phyloP scores from a whole-genome alignment of 2,797 vertebrate species.

The Myotis vivesi region DNA sequence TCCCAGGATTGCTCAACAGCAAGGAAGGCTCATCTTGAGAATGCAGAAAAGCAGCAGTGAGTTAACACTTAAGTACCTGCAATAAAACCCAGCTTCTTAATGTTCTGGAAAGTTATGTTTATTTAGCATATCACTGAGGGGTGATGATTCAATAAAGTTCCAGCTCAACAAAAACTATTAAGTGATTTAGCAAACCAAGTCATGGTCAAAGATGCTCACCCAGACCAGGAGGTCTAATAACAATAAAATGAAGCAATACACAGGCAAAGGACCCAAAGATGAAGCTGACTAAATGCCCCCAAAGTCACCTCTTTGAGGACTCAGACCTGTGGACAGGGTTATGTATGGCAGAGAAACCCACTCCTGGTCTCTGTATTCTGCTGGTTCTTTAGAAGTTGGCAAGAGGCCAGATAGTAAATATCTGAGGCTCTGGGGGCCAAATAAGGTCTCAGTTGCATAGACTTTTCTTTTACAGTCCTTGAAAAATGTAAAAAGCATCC shows the following conservation, averaged over 20 bases:
- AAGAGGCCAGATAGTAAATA: not conserved
- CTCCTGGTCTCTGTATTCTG: not conserved
- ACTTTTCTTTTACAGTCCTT: not conserved
- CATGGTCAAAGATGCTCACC: not conserved
- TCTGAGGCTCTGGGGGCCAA: not conserved
- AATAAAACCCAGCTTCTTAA: not conserved
- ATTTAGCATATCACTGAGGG: too few species aligned
- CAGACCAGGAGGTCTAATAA: not conserved
- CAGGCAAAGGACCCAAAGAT: not conserved
- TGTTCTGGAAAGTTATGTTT: not conserved
- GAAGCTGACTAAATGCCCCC: not conserved
- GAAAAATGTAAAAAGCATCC: not conserved
- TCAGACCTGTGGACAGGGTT: not conserved
- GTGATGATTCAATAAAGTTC: not conserved
- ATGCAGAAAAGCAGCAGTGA: not conserved
- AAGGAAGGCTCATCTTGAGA: not conserved
- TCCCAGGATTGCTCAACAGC: too few species aligned
- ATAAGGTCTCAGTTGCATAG: not conserved
- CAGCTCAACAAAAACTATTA: not conserved
- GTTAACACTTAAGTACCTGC: not conserved
- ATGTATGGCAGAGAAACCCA: rapidly evolving
- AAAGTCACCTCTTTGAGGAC: not conserved
- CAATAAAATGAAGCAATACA: not conserved
- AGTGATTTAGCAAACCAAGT: not conserved
- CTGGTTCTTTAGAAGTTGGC: not conserved